A percentile compares a stretch with the other conserved stretches of the same genome.
These are phyloP conservation scores for Pyralis farinalis DNA, from an alignment of 2,888 invertebrate genomes.

Conservation along the genomic window DNA sequence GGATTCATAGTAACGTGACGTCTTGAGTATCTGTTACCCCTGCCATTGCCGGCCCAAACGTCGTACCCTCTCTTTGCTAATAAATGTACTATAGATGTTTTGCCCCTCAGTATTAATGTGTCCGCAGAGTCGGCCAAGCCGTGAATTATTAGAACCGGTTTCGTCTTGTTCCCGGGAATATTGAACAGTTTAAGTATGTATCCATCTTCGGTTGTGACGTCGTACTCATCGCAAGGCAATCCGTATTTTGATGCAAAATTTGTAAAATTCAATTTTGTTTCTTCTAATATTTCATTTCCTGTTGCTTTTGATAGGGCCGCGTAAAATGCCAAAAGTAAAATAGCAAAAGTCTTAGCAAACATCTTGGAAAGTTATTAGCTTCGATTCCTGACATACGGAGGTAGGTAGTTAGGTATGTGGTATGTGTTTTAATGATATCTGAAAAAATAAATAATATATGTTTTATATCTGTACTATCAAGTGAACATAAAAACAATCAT, in stretches of 20 bases:
- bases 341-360: neutral
- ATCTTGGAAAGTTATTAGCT: neutral
- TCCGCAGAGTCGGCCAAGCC: slow-evolving; percentile 12
- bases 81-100: slow-evolving; percentile 7
- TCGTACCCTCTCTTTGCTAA: slow-evolving; percentile 12
- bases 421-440: too few species aligned
- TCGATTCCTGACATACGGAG: too few species aligned
- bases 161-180: slow-evolving; percentile 10
- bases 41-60: slow-evolving; percentile 13
- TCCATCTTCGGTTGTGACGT: slow-evolving; percentile 15
- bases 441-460: too few species aligned
- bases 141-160: slow-evolving; percentile 13
- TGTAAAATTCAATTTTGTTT: slow-evolving; percentile 9
- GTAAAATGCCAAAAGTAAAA: neutral
- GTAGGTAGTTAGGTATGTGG: too few species aligned
- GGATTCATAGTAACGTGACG: slow-evolving; percentile 11
- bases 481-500: too few species aligned
- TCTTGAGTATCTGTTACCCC: slow-evolving; percentile 16
- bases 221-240: slow-evolving; percentile 8
- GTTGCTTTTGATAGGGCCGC: too few species aligned
- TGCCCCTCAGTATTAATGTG: slow-evolving; percentile 10
- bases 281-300: neutral
- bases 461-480: too few species aligned
- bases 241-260: slow-evolving; percentile 14
- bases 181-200: slow-evolving; percentile 25